phyloP scores from a whole-genome alignment of 2,113 vertebrate species.

The Callionymus lyra region DNA sequence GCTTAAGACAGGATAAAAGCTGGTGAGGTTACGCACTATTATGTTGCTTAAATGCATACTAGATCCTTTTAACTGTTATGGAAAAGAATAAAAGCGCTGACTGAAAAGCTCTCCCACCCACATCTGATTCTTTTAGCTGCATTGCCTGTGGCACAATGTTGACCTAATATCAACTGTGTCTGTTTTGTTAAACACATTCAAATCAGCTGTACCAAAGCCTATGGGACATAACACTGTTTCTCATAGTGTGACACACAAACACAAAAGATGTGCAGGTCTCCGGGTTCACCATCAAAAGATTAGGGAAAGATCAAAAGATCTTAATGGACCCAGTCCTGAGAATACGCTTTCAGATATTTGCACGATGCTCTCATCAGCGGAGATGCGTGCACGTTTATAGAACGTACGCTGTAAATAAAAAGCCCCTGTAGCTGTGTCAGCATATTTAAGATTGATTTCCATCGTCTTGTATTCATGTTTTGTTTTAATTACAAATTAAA shows the following conservation, averaged over 20 bases:
- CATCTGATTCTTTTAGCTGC: constrained; percentile 58
- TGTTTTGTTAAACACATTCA: constrained; percentile 63
- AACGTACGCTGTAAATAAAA: no score
- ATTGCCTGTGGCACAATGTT: constrained; percentile 51
- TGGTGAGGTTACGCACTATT: constrained; percentile 52
- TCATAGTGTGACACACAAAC: constrained; percentile 54
- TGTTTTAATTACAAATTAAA: no score
- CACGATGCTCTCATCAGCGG: constrained; percentile 1
- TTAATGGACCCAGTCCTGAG: constrained; percentile 36
- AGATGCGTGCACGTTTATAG: no score
- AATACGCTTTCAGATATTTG: constrained; percentile 19
- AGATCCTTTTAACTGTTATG: constrained; percentile 59
- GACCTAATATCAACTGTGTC: constrained; percentile 64
- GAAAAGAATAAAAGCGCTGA: constrained; percentile 51
- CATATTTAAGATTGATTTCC: no score
- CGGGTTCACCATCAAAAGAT: constrained; percentile 51
- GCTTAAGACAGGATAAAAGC: constrained; percentile 66
- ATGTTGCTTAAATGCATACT: constrained; percentile 57
- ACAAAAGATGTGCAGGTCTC: constrained; percentile 52
- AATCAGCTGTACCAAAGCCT: constrained; percentile 56
- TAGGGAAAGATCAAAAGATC: constrained; percentile 37
- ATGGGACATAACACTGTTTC: constrained; percentile 55
- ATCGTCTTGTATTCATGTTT: no score
- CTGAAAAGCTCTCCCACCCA: constrained; percentile 60
- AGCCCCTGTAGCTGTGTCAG: no score